phyloP scores from a whole-genome alignment of 2,888 invertebrate genomes.

The Dione vanillae region DNA sequence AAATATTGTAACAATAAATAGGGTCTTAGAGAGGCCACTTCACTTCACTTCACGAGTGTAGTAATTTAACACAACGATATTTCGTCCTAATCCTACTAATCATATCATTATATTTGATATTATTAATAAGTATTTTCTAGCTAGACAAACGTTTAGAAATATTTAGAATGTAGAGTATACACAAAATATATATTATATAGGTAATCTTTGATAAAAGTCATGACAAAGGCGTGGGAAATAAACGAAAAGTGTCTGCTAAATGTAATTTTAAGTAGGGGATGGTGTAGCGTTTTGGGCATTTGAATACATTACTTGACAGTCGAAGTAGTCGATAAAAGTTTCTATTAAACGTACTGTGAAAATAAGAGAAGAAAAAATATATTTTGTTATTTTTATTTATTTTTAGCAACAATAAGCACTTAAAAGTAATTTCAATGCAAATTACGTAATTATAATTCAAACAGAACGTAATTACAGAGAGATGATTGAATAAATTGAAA shows the following conservation, averaged over 20 bases:
- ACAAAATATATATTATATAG: too few relatives aligned
- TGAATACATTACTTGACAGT: conserved; percentile 17
- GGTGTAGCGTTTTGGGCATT: not conserved
- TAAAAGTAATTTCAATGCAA: not conserved
- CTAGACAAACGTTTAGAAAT: too few relatives aligned
- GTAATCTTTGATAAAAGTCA: not conserved
- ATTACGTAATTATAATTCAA: conserved; percentile 3
- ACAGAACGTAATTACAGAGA: not conserved
- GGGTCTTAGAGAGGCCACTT: too few relatives aligned
- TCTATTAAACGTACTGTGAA: not conserved
- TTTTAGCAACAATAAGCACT: not conserved
- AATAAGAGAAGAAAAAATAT: not conserved
- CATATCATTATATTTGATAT: too few relatives aligned
- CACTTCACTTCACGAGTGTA: too few relatives aligned
- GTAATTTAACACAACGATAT: too few relatives aligned
- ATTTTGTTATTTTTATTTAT: not conserved
- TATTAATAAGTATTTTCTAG: too few relatives aligned
- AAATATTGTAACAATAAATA: too few relatives aligned
- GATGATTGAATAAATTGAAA: conserved; percentile 6
- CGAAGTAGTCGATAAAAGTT: not conserved
- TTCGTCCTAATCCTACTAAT: too few relatives aligned
- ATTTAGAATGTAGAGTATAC: too few relatives aligned
- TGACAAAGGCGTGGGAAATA: not conserved
- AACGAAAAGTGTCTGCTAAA: conserved; percentile 9
- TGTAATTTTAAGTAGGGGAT: conserved; percentile 12